Evolutionary conservation across 2,888 invertebrate species (phyloP).

Genomic region (Rhogogaster chlorosoma): DNA sequence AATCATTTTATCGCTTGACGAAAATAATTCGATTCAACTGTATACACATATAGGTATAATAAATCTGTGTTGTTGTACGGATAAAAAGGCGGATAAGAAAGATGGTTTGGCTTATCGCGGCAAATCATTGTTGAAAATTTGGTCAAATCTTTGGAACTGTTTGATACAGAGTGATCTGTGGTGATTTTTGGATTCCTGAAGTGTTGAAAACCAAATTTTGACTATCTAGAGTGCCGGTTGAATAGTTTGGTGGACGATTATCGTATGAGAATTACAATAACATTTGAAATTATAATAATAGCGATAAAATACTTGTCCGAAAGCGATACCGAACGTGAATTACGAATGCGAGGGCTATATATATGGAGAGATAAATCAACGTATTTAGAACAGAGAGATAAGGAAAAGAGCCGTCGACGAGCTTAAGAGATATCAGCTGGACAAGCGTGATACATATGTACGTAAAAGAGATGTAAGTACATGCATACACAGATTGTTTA

Average conservation of each 20-base stretch:
- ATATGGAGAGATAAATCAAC: constrained; percentile 33
- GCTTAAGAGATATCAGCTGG: constrained; percentile 11
- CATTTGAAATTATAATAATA: not conserved
- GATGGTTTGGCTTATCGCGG: too few relatives aligned
- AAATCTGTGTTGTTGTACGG: too few relatives aligned
- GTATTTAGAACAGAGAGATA: constrained; percentile 45
- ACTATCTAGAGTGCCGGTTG: too few relatives aligned
- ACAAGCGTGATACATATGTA: not conserved
- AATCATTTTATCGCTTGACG: not conserved
- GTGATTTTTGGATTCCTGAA: not conserved
- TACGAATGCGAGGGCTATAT: not conserved
- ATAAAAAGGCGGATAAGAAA: too few relatives aligned
- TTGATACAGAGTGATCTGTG: too few relatives aligned
- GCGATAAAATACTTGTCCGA: not conserved
- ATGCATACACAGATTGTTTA: not conserved
- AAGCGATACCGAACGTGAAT: not conserved
- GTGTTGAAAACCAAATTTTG: not conserved
- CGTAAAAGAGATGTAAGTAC: not conserved
- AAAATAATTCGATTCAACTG: not conserved
- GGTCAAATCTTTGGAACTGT: too few relatives aligned
- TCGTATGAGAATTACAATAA: not conserved
- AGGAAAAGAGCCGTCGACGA: constrained; percentile 24
- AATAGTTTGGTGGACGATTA: not conserved
- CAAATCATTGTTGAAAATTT: too few relatives aligned
- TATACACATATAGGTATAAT: not conserved